Evolutionary conservation across 2,888 invertebrate genomes (phyloP).

Genomic region (Agonopterix heracliana): DNA sequence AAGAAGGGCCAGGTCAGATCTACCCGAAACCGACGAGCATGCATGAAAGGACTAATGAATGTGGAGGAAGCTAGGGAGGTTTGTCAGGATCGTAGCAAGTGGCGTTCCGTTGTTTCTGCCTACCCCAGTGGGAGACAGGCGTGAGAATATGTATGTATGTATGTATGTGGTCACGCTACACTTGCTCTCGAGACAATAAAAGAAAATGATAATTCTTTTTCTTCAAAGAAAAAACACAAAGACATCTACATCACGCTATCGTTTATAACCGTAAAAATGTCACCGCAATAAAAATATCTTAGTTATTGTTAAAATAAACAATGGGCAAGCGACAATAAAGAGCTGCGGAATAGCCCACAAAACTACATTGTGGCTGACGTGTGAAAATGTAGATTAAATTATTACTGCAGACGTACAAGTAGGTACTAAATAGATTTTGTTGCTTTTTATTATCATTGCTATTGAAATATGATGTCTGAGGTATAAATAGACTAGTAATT

Average conservation of each 20-base stretch:
- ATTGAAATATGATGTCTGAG: too few species aligned
- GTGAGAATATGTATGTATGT: too few species aligned
- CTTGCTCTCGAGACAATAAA: constrained; percentile 36
- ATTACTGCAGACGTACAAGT: constrained; percentile 13
- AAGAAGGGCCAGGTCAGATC: too few species aligned
- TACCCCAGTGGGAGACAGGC: too few species aligned
- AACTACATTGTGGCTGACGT: constrained; percentile 51
- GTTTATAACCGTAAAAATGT: constrained; percentile 66
- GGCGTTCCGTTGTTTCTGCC: too few species aligned
- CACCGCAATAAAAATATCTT: constrained; percentile 53
- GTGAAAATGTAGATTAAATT: constrained; percentile 48
- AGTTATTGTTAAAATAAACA: constrained; percentile 73
- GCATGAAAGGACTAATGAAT: too few species aligned
- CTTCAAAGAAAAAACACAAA: constrained; percentile 21
- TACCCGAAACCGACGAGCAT: too few species aligned
- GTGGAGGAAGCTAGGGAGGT: too few species aligned
- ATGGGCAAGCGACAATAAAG: constrained; percentile 58
- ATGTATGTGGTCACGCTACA: constrained; percentile 39
- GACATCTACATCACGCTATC: constrained; percentile 35
- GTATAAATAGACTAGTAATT: too few species aligned
- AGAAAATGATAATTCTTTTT: constrained; percentile 32
- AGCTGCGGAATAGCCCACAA: constrained; percentile 52
- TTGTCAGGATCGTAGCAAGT: too few species aligned
- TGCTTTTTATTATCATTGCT: not conserved
- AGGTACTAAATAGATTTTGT: constrained; percentile 11